A percentile compares a stretch with the other conserved stretches of the same genome.
phyloP scores from a whole-genome alignment of 1,140 invertebrate species.

The Rhopalosiphum maidis region DNA sequence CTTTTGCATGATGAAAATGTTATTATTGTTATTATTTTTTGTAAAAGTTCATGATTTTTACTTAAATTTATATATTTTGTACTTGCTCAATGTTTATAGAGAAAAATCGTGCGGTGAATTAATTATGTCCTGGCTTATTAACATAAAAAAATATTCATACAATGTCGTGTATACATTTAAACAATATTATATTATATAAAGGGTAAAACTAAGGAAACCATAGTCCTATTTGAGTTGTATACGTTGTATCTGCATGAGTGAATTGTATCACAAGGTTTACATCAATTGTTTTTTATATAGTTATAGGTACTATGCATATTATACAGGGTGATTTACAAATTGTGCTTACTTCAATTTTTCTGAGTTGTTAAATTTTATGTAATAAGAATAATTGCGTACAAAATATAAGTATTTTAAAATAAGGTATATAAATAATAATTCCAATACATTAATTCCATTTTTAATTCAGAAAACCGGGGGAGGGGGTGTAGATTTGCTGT shows the following conservation, averaged over 20 bases:
- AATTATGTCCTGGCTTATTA: background rate
- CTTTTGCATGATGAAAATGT: background rate
- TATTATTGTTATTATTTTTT: background rate
- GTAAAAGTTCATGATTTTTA: background rate
- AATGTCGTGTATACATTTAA: background rate
- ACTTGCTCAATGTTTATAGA: background rate
- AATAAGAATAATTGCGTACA: too few relatives aligned
- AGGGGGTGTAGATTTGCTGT: too few relatives aligned
- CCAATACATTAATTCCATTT: too few relatives aligned
- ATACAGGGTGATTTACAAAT: background rate
- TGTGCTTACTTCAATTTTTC: background rate
- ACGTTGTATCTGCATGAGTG: background rate
- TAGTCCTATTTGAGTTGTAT: background rate
- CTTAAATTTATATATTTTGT: background rate
- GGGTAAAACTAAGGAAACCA: background rate
- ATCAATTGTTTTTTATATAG: background rate
- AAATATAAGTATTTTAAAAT: too few relatives aligned
- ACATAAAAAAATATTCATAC: slow-evolving; percentile 3
- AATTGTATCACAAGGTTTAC: background rate
- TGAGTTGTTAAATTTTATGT: too few relatives aligned
- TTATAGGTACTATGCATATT: background rate
- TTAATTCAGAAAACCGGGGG: too few relatives aligned
- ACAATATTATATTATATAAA: background rate
- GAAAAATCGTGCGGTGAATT: background rate
- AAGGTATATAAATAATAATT: too few relatives aligned